Evolutionary conservation across 2,888 invertebrate genomes (phyloP), one percentile per base, ranked within the genome.

Genomic region (Volucella bombylans): DNA sequence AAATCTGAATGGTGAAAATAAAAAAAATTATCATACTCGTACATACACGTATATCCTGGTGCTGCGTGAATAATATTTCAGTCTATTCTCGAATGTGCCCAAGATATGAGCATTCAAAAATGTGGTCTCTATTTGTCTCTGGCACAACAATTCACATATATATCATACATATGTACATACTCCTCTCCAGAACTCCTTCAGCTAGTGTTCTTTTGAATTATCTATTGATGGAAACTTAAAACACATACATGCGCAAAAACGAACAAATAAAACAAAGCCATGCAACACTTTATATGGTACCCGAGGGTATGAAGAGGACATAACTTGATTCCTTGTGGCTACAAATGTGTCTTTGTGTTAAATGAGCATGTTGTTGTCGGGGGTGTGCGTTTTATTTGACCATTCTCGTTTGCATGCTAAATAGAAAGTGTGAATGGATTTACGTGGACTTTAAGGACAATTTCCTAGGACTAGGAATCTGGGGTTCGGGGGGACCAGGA

Each of bases 121-220:
- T 23, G 55, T 18, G 31, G 18, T 41, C 6, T 31, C 12, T 57
- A 67, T 67, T 76, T 59, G 64, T 67, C 67, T 67, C 41, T 39
- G 65, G 15, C 49, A 74, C n/a, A 65, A 74, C 50, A 74, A 74
- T 67, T 74, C 74, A 74, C 41, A 67, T 59, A 9, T 0, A 4
- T 4, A 41, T 59, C 59, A 65, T 6, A 67, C 43, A 59, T 52
- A 23, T 23, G 31, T 31, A 31, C 31, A 31, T 6, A 31, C 6
- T 4, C 31, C 6, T 31, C 6, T 31, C 31, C 31, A 31, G 31
- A 31, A 6, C 1, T 61, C 47, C 45, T 41, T 18, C 41, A 55
- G 41, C 31, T 61, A 23, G 15, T 61, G 67, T 77, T 47, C 61
- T 54, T 68, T 77, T 69, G 67, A 77, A 77, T 77, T 59, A 77